Base-by-base conservation (phyloP, 2,888 invertebrate genomes). In the Hipparchia sbordonii region DNA sequence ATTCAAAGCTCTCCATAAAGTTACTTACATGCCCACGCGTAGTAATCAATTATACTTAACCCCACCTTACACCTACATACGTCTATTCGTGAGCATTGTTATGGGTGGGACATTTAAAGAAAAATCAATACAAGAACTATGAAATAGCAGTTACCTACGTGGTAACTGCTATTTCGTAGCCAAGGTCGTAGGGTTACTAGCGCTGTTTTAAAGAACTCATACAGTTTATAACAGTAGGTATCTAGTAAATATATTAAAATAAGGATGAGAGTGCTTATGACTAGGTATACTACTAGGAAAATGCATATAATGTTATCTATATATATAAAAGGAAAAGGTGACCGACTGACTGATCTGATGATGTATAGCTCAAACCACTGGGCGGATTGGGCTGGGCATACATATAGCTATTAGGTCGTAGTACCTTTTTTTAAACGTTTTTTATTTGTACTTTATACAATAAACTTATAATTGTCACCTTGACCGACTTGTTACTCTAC, bases 91-190 rank as follows among this genome's bases (percentile, higher is more conserved):
- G 2, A 12, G 10, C 10, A 61, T 39, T 39, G 61, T 61, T 61
- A 61, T 45, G 61, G 10, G 39, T 39, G 61, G 61, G 3, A 13
- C 48, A 46, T 62, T 62, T n/a, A n/a, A 48, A 7, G 48, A 46
- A 63, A 63, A 63, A 63, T 63, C 62, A 48, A 63, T 63, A 48
- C 48, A 12, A 63, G 62, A 63, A 63, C 62, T n/a, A 63, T 48
- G 46, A 48, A 63, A 61, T n/a, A 46, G 48, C 13, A 62, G 13
- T 62, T 7, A 62, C 48, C 39, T 62, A 62, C 5, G 7, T 62
- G 8, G 62, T 57, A n/a, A n/a, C n/a, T n/a, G n/a, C n/a, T n/a
- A n/a, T n/a, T 57, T 62, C 48, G 48, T 45, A 62, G 13, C 46
- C 62, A 63, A 63, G 62, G 62, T 46, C 46, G n/a, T 13, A n/a